These are phyloP conservation scores for Platyrinchus mystaceus DNA, from an alignment of 2,797 vertebrate genomes.

Conservation along the genomic window DNA sequence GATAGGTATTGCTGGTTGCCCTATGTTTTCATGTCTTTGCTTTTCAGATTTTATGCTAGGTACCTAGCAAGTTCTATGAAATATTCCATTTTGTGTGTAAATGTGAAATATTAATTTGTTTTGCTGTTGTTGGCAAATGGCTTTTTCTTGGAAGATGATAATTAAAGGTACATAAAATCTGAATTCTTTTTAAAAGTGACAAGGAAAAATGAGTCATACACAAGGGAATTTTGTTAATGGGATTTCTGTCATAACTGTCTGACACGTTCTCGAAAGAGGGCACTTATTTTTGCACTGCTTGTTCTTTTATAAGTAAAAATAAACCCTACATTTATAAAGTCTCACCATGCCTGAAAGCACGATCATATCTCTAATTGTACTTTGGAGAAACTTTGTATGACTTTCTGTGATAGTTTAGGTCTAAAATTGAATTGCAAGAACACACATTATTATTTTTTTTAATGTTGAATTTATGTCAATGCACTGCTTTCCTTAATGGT, in stretches of 20 bases:
- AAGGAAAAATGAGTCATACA: constrained; percentile 17
- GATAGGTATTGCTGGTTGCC: not conserved
- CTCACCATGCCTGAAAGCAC: not conserved
- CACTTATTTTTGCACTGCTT: constrained; percentile 21
- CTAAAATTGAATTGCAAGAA: not conserved
- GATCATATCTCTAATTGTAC: not conserved
- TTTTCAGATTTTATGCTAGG: not conserved
- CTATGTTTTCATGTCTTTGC: not conserved
- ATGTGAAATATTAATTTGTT: not conserved
- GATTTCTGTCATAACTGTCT: constrained; percentile 12
- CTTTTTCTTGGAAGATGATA: constrained; percentile 24
- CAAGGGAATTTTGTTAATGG: constrained; percentile 13
- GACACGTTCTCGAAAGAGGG: not conserved
- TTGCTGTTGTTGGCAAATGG: constrained; percentile 7
- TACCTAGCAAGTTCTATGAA: not conserved
- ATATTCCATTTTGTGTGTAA: not conserved
- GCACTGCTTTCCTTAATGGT: not conserved
- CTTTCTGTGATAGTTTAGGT: not conserved
- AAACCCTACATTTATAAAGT: not conserved
- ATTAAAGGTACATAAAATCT: constrained; percentile 24
- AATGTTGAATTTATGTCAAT: not conserved
- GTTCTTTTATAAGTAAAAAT: constrained; percentile 16
- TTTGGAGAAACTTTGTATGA: not conserved
- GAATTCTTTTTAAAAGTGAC: not conserved
- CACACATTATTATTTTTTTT: accelerated